Conservation (phyloP, 2,888 invertebrate species). For the Calameuta pallipes region DNA sequence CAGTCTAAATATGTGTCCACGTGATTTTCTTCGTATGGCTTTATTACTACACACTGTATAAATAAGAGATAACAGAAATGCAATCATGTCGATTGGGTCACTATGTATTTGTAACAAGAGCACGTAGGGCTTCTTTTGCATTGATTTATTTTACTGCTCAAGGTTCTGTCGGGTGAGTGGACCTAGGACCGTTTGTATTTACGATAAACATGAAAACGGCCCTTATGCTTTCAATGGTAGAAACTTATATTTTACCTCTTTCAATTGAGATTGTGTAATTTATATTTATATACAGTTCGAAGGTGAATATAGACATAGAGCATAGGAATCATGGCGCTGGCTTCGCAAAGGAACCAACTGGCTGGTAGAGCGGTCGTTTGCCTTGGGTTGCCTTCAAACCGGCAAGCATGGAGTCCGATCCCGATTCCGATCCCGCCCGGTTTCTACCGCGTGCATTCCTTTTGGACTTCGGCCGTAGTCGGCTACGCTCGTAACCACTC, state of each 20-base stretch:
- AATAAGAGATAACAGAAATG: neutral
- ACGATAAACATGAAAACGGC: neutral
- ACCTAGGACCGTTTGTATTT: neutral
- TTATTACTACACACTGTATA: neutral
- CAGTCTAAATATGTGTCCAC: neutral
- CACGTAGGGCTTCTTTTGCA: neutral
- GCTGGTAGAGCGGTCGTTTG: slow-evolving; percentile 59
- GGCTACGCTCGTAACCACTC: neutral
- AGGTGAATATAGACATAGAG: neutral
- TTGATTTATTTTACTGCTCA: neutral
- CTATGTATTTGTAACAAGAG: neutral
- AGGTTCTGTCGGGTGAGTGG: neutral
- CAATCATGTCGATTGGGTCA: neutral
- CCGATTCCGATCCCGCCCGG: slow-evolving; percentile 62
- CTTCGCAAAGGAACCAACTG: slow-evolving; percentile 44
- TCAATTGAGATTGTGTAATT: neutral
- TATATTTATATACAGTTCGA: neutral
- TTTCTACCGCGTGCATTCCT: slow-evolving; percentile 64
- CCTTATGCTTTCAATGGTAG: neutral
- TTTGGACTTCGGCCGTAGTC: slow-evolving; percentile 11
- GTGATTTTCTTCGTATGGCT: neutral
- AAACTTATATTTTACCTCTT: neutral
- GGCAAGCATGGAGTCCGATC: slow-evolving; percentile 53
- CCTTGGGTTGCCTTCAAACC: slow-evolving; percentile 62
- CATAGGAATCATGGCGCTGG: slow-evolving; percentile 16